phyloP scores from a whole-genome alignment of 2,797 vertebrate species.

The Falco peregrinus region DNA sequence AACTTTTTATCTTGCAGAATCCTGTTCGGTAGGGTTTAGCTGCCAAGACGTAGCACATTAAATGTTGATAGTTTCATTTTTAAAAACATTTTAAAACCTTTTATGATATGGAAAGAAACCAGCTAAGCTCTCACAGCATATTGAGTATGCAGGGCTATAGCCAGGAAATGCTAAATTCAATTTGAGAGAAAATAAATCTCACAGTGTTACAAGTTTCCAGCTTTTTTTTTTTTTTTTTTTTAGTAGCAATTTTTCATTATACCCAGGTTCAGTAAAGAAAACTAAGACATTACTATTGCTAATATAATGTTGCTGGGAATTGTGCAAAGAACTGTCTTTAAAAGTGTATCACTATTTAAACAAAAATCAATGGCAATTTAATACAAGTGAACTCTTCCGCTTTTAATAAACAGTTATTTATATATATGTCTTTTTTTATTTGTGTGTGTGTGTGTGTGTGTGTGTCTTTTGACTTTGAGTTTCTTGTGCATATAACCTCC shows the following conservation, averaged over 20 bases:
- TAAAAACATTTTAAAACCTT: constrained; percentile 3
- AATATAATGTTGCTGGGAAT: not conserved
- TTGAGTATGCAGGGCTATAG: not conserved
- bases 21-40: not conserved
- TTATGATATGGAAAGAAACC: constrained; percentile 3
- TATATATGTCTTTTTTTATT: not conserved
- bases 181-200: not conserved
- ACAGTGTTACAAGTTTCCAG: not conserved
- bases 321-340: not conserved
- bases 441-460: too few species aligned
- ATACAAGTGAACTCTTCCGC: not conserved
- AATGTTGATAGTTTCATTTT: constrained; percentile 1
- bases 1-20: not conserved
- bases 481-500: not conserved
- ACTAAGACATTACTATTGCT: not conserved
- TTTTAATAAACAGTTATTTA: not conserved
- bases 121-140: not conserved
- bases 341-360: not conserved
- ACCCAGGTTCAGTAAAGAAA: not conserved
- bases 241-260: not conserved
- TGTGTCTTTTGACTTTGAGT: not conserved
- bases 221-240: not conserved
- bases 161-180: not conserved
- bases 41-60: not conserved
- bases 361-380: not conserved